These are phyloP conservation scores for Idaea straminata DNA, from an alignment of 2,888 invertebrate genomes.

Conservation along the genomic window DNA sequence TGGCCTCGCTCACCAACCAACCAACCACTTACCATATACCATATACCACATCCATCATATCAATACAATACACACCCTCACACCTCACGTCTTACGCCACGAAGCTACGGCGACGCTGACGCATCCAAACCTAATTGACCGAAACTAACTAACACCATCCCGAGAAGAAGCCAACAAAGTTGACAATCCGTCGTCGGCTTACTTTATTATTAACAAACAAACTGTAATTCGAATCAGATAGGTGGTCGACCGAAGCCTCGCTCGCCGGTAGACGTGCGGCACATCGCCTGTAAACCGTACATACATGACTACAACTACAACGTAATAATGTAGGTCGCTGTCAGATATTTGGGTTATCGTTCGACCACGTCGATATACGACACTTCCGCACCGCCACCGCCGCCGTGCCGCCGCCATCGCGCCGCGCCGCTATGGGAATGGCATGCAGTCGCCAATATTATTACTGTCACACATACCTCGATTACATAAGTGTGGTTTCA, in stretches of 20 bases:
- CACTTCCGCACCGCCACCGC: conserved; percentile 65
- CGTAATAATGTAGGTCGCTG: conserved; percentile 64
- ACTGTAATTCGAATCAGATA: conserved; percentile 39
- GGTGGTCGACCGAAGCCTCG: conserved; percentile 42
- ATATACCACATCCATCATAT: conserved; percentile 2
- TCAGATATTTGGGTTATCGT: conserved; percentile 77
- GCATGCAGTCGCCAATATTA: conserved; percentile 61
- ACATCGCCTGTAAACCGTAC: conserved; percentile 60
- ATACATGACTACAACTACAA: conserved; percentile 53
- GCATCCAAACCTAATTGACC: conserved; percentile 21
- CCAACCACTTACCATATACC: conserved; percentile 24
- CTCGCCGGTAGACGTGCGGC: conserved; percentile 46
- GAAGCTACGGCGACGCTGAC: conserved; percentile 21
- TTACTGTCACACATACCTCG: conserved; percentile 45
- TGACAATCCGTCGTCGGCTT: conserved; percentile 26
- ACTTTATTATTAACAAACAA: conserved; percentile 43
- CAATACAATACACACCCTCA: conserved; percentile 3
- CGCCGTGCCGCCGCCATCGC: conserved; percentile 69
- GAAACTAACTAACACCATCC: conserved; percentile 24
- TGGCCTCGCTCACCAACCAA: conserved; percentile 54
- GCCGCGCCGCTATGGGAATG: conserved; percentile 59
- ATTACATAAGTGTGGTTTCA: conserved; percentile 52
- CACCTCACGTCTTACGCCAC: conserved; percentile 3
- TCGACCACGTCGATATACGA: conserved; percentile 72
- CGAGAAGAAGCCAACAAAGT: conserved; percentile 22